Percentiles rank a stretch among this genome's conserved stretches.
Evolutionary conservation across 2,888 invertebrate genomes (phyloP).

Genomic region (Drosophila mercatorum): DNA sequence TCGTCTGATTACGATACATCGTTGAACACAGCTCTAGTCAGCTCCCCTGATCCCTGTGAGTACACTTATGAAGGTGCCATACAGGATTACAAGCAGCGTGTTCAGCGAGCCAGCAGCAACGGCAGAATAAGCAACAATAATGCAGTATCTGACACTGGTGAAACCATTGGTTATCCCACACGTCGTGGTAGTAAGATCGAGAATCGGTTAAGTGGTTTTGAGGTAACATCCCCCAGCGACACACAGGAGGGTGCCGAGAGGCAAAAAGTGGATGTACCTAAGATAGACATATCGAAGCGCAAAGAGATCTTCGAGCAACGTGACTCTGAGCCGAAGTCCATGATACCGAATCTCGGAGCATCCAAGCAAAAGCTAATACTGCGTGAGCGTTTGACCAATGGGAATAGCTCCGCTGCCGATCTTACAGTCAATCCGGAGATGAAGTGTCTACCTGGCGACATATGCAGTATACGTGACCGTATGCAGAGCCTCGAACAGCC

Average conservation of each 20-base stretch:
- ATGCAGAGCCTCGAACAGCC: slow-evolving; percentile 87
- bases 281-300: slow-evolving; percentile 92
- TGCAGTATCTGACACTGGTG: slow-evolving; percentile 73
- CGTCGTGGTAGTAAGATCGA: slow-evolving; percentile 87
- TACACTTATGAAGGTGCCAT: slow-evolving; percentile 95
- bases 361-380: slow-evolving; percentile 73
- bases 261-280: slow-evolving; percentile 87
- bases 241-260: slow-evolving; percentile 81
- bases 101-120: slow-evolving; percentile 86
- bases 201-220: slow-evolving; percentile 87
- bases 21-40: slow-evolving; percentile 88
- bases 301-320: slow-evolving; percentile 91
- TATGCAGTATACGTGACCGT: slow-evolving; percentile 87
- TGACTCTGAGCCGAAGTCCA: slow-evolving; percentile 35
- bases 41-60: slow-evolving; percentile 90
- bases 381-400: slow-evolving; percentile 71
- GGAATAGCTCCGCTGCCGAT: slow-evolving; percentile 31
- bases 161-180: slow-evolving; percentile 83
- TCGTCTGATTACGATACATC: slow-evolving; percentile 88
- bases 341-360: slow-evolving; percentile 29
- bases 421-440: slow-evolving; percentile 74
- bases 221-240: slow-evolving; percentile 84
- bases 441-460: slow-evolving; percentile 87
- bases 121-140: slow-evolving; percentile 55
- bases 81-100: slow-evolving; percentile 93